Evolutionary conservation across 2,797 vertebrate species (phyloP).

Genomic region (Cephalopachus bancanus): DNA sequence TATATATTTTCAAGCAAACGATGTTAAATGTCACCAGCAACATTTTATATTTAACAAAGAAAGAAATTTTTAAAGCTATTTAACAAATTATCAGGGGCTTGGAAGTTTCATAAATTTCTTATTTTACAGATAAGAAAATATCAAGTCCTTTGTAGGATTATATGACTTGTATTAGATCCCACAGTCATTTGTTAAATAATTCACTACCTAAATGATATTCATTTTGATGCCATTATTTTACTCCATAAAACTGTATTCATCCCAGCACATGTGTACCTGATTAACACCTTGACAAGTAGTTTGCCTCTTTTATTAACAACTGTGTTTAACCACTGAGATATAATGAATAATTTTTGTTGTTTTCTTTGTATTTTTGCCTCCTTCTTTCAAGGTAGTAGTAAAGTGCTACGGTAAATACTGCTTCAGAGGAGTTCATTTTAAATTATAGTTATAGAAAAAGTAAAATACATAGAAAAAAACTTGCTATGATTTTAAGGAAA

Average conservation of each 20-base stretch:
- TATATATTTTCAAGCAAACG: neutral
- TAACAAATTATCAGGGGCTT: neutral
- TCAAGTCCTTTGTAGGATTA: neutral
- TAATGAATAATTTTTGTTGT: neutral
- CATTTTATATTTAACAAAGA: neutral
- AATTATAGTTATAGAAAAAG: neutral
- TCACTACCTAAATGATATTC: neutral
- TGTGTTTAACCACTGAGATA: neutral
- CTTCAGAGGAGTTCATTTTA: neutral
- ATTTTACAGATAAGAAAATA: neutral
- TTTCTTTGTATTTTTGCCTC: neutral
- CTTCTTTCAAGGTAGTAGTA: neutral
- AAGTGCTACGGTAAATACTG: neutral
- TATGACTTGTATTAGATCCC: neutral
- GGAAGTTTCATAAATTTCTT: neutral
- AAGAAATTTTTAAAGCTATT: neutral
- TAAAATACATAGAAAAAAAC: neutral
- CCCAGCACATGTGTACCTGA: neutral
- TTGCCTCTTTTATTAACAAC: neutral
- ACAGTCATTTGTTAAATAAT: neutral
- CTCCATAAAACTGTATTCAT: neutral
- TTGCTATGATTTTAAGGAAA: neutral
- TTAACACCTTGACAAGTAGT: neutral
- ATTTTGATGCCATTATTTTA: neutral
- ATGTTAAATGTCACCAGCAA: neutral